Conservation (phyloP, 2,113 vertebrate species). For the Cryptomyrus ogoouensis region DNA sequence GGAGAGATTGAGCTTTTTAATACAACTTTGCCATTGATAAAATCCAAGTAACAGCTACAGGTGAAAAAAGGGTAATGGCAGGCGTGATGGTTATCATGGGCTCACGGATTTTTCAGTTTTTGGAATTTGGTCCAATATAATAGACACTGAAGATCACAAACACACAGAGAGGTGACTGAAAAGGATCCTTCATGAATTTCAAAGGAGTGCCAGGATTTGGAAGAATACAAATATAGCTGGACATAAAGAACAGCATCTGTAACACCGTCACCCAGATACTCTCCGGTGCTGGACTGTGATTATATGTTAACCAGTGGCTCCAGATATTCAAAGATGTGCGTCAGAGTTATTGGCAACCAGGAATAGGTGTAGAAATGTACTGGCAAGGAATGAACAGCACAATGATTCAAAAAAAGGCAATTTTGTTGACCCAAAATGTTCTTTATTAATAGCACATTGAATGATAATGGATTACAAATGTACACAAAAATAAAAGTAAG, state of each 20-base stretch:
- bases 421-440: not conserved
- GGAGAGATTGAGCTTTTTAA: not conserved
- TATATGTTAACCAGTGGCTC: not conserved
- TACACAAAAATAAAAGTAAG: not conserved
- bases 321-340: not conserved
- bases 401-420: not conserved
- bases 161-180: not conserved
- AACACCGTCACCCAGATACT: not conserved
- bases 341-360: not conserved
- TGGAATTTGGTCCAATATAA: not conserved
- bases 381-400: not conserved
- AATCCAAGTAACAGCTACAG: not conserved
- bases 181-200: not conserved
- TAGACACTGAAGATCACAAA: not conserved
- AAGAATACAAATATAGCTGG: not conserved
- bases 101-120: not conserved
- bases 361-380: slow-evolving; percentile 2
- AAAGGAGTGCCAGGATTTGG: not conserved
- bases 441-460: not conserved
- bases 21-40: not conserved
- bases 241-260: not conserved
- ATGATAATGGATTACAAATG: not conserved
- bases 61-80: not conserved
- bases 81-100: not conserved
- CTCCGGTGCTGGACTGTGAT: not conserved